Percentiles rank a stretch among this genome's conserved stretches.
These are phyloP conservation scores for Todiramphus saurophagus DNA, from an alignment of 2,113 vertebrate species.

Conservation along the genomic window DNA sequence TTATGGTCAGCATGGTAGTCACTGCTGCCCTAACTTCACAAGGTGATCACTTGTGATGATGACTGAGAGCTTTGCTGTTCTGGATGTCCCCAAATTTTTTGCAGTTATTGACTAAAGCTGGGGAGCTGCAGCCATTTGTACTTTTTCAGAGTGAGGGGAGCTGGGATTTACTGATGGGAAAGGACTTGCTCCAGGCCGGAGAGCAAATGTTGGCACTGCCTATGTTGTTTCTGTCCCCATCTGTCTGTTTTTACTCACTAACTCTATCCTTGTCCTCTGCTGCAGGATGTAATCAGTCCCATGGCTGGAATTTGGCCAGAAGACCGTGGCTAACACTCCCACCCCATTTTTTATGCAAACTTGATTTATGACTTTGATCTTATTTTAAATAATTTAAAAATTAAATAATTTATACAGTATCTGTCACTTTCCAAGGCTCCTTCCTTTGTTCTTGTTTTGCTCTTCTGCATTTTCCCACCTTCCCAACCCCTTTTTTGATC, in stretches of 20 bases:
- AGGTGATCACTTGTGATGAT: background rate
- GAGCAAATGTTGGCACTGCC: background rate
- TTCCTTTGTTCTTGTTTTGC: constrained; percentile 33
- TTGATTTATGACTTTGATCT: constrained; percentile 58
- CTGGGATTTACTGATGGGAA: background rate
- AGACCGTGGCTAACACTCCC: background rate
- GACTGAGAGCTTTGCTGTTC: background rate
- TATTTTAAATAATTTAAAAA: constrained; percentile 58
- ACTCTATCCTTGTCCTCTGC: background rate
- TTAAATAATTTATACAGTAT: constrained; percentile 50
- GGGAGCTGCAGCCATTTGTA: background rate
- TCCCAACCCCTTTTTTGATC: background rate
- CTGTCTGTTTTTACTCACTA: background rate
- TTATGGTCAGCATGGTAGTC: background rate
- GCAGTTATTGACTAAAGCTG: background rate
- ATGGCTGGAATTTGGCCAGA: constrained; percentile 26
- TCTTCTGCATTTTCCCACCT: background rate
- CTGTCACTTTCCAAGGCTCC: constrained; percentile 27
- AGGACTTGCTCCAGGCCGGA: background rate
- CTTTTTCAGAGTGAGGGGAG: background rate
- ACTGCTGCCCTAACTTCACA: background rate
- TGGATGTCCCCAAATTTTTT: background rate
- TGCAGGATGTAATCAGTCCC: background rate
- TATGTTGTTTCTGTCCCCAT: background rate
- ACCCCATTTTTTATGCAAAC: constrained; percentile 43